Percentiles rank a stretch among this genome's conserved stretches.
These are phyloP conservation scores for Brachycybe producta DNA, from an alignment of 2,888 invertebrate species.

Conservation along the genomic window DNA sequence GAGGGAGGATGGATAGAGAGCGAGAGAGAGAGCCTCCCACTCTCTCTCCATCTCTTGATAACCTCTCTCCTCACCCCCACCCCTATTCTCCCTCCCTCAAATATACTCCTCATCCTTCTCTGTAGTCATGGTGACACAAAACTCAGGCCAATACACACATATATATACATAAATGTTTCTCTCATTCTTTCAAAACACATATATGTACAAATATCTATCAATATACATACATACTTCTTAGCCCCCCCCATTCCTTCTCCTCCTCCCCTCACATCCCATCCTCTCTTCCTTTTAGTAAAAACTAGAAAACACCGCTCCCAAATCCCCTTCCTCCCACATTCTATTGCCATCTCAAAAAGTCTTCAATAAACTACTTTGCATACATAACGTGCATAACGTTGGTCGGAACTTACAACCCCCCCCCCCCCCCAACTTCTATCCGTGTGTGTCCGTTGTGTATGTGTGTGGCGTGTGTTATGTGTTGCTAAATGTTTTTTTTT, in stretches of 20 bases:
- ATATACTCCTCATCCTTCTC: too few relatives aligned
- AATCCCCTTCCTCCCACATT: too few relatives aligned
- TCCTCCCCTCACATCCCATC: background rate
- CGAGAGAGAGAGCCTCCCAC: background rate
- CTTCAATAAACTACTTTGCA: too few relatives aligned
- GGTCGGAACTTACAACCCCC: background rate
- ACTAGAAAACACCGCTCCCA: background rate
- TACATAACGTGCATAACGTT: too few relatives aligned
- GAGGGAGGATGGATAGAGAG: conserved; percentile 5
- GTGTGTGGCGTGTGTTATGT: too few relatives aligned
- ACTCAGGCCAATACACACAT: too few relatives aligned
- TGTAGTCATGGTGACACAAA: too few relatives aligned
- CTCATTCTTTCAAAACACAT: too few relatives aligned
- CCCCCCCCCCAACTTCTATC: background rate
- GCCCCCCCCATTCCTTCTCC: background rate
- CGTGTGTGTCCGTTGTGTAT: too few relatives aligned
- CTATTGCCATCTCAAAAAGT: too few relatives aligned
- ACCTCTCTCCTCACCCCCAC: conserved; percentile 3
- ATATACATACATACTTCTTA: background rate
- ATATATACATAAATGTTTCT: conserved; percentile 7
- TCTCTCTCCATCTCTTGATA: conserved; percentile 6
- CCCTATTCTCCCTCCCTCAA: too few relatives aligned
- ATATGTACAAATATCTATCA: background rate
- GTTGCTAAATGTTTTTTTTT: too few relatives aligned
- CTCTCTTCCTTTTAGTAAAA: background rate